These are phyloP conservation scores for Drosophila ambigua DNA, from an alignment of 1,140 invertebrate genomes.

Conservation along the genomic window DNA sequence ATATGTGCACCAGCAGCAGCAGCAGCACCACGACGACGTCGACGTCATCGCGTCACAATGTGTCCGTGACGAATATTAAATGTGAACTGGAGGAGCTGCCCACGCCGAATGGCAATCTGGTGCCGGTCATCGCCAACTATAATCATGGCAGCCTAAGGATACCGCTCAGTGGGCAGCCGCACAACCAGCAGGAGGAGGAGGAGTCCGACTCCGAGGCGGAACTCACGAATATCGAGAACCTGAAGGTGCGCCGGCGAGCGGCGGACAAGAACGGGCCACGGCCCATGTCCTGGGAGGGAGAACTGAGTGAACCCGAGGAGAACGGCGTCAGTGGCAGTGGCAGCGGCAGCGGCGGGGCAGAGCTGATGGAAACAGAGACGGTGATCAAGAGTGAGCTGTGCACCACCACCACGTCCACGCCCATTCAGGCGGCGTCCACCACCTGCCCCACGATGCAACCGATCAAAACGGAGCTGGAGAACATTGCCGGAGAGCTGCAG, in stretches of 20 bases:
- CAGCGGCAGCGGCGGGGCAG: slow-evolving; percentile 72
- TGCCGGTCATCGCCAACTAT: slow-evolving; percentile 75
- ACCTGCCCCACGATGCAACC: slow-evolving; percentile 26
- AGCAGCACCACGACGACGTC: slow-evolving; percentile 23
- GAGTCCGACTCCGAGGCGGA: slow-evolving; percentile 80
- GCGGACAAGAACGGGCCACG: slow-evolving; percentile 84
- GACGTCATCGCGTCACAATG: slow-evolving; percentile 67
- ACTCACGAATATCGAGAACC: slow-evolving; percentile 80
- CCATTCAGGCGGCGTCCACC: slow-evolving; percentile 23
- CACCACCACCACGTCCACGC: slow-evolving; percentile 18
- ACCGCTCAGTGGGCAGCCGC: slow-evolving; percentile 44
- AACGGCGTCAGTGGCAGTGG: slow-evolving; percentile 7
- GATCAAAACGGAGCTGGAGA: slow-evolving; percentile 71
- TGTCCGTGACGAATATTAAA: slow-evolving; percentile 83
- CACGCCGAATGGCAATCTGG: slow-evolving; percentile 73
- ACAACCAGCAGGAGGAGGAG: slow-evolving; percentile 16
- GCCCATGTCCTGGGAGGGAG: slow-evolving; percentile 96
- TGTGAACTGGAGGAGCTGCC: slow-evolving; percentile 75
- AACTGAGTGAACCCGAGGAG: slow-evolving; percentile 89
- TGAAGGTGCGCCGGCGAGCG: slow-evolving; percentile 66
- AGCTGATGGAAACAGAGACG: slow-evolving; percentile 82
- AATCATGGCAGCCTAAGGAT: slow-evolving; percentile 72
- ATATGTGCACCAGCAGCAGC: slow-evolving; percentile 56
- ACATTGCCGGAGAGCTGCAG: slow-evolving; percentile 67
- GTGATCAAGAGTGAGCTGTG: slow-evolving; percentile 71